phyloP scores from a whole-genome alignment of 2,113 vertebrate species.

The Arvicanthis niloticus region DNA sequence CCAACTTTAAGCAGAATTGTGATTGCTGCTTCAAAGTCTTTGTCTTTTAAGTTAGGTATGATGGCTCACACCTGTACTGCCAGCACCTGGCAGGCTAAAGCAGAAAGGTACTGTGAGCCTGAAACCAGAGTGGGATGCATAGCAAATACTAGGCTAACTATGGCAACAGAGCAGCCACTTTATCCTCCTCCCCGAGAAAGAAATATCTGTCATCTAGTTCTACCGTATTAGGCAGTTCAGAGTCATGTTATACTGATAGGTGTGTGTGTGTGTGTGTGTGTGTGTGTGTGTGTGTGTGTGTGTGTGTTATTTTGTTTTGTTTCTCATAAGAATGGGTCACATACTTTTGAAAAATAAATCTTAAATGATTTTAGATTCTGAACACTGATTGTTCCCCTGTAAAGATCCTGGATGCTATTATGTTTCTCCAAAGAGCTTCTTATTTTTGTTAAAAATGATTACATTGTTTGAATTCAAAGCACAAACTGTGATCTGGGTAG shows the following conservation, averaged over 20 bases:
- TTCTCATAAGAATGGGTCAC: neutral
- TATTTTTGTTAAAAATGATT: constrained; percentile 7
- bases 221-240: neutral
- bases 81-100: neutral
- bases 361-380: constrained; percentile 45
- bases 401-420: neutral
- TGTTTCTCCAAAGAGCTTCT: constrained; percentile 29
- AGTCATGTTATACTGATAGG: neutral
- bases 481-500: neutral
- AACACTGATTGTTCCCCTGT: neutral
- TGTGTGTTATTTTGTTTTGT: neutral
- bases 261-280: neutral
- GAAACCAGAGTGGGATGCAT: neutral
- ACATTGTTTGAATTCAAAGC: constrained; percentile 23
- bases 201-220: constrained; percentile 16
- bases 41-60: neutral
- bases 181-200: neutral
- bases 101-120: neutral
- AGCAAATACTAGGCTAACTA: neutral
- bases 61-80: neutral
- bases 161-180: neutral
- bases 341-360: neutral
- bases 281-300: neutral
- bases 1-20: neutral
- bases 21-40: constrained; percentile 4